Conservation (phyloP, 2,797 vertebrate genomes). For the Typhlichthys subterraneus region DNA sequence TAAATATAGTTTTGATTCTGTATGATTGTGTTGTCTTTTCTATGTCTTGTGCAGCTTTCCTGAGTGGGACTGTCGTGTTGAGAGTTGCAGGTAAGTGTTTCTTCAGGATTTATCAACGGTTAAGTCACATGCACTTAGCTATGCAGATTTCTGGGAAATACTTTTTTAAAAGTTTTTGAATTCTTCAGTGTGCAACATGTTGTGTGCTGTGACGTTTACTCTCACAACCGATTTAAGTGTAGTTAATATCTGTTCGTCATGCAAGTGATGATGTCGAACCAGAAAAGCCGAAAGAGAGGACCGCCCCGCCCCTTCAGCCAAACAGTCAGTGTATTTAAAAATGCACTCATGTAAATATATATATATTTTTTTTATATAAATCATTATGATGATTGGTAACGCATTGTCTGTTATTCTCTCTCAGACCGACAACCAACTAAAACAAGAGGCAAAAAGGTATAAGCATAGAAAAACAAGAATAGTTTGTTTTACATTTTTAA, state of each 20-base stretch:
- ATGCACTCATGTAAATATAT: neutral
- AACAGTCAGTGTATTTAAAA: conserved; percentile 36
- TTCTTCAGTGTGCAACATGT: too few relatives aligned
- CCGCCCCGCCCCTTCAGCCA: neutral
- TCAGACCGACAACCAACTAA: conserved; percentile 7
- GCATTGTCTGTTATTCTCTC: neutral
- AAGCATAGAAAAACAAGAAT: neutral
- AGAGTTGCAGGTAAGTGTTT: conserved; percentile 11
- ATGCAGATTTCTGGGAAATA: too few relatives aligned
- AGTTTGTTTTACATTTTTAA: neutral
- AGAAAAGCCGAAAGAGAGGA: conserved; percentile 16
- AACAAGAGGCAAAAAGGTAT: conserved; percentile 44
- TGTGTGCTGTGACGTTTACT: neutral
- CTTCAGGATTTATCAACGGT: too few relatives aligned
- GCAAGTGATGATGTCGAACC: conserved; percentile 41
- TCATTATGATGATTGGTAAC: too few relatives aligned
- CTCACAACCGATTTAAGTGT: too few relatives aligned
- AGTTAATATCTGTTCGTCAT: neutral
- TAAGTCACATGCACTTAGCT: too few relatives aligned
- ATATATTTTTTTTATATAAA: conserved; percentile 1
- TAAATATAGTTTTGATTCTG: neutral
- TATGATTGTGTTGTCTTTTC: neutral
- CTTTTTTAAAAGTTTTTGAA: too few relatives aligned
- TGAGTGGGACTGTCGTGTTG: conserved; percentile 72
- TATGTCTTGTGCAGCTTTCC: conserved; percentile 65